Conservation (phyloP, 2,113 vertebrate species). For the Rattus rattus region DNA sequence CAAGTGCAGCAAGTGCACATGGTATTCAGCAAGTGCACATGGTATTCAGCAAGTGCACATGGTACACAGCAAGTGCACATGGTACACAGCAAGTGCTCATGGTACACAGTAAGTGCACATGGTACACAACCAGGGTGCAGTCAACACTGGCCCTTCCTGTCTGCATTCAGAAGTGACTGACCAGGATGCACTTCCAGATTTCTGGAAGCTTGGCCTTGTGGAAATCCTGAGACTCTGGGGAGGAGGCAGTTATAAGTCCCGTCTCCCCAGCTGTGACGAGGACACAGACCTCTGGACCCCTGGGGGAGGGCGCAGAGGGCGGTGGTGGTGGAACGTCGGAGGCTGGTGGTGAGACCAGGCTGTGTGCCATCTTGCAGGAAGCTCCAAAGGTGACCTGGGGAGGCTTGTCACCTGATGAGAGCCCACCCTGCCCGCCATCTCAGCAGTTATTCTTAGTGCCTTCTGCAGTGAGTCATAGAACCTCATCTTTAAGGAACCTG, state of each 20-base stretch:
- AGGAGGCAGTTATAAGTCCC: background rate
- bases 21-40: too few species aligned
- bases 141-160: background rate
- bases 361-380: background rate
- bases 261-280: too few species aligned
- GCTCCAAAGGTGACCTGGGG: background rate
- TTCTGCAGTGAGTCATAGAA: background rate
- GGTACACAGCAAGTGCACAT: too few species aligned
- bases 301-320: background rate
- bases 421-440: fast-evolving
- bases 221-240: background rate
- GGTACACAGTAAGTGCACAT: too few species aligned
- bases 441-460: background rate
- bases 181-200: background rate
- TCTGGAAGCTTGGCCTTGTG: background rate
- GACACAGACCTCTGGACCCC: too few species aligned
- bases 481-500: background rate
- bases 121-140: background rate
- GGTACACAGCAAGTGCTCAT: too few species aligned
- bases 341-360: background rate
- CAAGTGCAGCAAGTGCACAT: too few species aligned
- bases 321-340: background rate
- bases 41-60: too few species aligned
- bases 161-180: background rate
- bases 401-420: background rate